Base-by-base conservation (phyloP, 1,140 invertebrate genomes). In the Oreohelix idahoensis region DNA sequence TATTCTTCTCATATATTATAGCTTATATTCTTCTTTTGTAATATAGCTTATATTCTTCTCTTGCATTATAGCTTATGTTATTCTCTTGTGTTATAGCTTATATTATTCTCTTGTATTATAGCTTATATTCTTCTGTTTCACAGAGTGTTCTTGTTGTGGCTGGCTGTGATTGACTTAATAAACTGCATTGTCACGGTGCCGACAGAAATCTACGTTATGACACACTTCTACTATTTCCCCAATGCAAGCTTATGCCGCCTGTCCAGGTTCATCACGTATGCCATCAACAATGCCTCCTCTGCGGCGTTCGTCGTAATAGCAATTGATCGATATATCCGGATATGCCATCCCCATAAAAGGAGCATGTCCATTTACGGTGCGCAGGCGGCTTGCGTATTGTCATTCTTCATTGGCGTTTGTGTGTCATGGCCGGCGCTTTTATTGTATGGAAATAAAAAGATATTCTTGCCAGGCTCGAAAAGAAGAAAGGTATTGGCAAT, bases 141-240 rank as follows among this genome's bases (percentile, higher is more conserved):
- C 58, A 79, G 77, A 42, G 69, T 88, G 8, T 91, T 90, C 81
- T 86, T 91, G 2, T 77, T 89, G 17, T 87, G 84, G 20, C 71
- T 91, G 2, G 88, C 87, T 13, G 76, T 88, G 8, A 63, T 91
- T 11, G 90, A 91, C 77, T 74, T 91, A 1, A 74, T 90, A 26
- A 89, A 88, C 42, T 91, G 90, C 76, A 51, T 85, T 11, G 83
- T 89, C n/a, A 88, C 85, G 1, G 88, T 90, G 84, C 90, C 90
- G 0, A 89, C 89, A 10, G 87, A 89, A 39, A 81, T 90, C 36
- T 71, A 83, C 5, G 85, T 88, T 53, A 85, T 89, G 38, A 53
- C 78, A 2, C 83, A 88, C 29, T 89, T 88, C n/a, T 86, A 87
- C 66, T 87, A 82, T 20, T 89, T 89, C 69, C 84, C 84, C 20